Conservation (phyloP, 1,140 invertebrate genomes). For the Magallana gigas region DNA sequence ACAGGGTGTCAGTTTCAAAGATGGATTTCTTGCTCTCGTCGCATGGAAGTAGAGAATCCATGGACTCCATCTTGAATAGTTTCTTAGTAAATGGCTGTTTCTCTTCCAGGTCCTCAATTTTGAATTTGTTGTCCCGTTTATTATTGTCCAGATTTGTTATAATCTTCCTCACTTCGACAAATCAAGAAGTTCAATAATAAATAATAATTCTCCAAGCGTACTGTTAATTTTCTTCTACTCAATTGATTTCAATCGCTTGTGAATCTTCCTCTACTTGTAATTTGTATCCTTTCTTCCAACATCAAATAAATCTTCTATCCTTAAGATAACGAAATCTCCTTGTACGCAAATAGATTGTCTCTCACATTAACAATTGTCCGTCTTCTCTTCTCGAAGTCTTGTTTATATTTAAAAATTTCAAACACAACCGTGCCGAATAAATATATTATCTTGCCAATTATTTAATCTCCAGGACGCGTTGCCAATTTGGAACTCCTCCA, state of each 20-base stretch:
- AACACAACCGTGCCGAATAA: not conserved
- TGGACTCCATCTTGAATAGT: constrained; percentile 6
- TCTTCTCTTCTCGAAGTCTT: not conserved
- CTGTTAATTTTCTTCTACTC: no score
- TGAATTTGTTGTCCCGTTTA: no score
- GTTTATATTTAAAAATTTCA: constrained; percentile 3
- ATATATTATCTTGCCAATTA: constrained; percentile 25
- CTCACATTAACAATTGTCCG: not conserved
- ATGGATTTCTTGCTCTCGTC: constrained; percentile 29
- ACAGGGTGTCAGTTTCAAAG: not conserved
- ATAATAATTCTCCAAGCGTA: no score
- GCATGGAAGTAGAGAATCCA: constrained; percentile 6
- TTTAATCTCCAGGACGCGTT: not conserved
- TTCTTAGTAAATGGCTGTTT: not conserved
- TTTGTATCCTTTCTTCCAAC: no score
- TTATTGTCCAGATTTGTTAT: no score
- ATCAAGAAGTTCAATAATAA: no score
- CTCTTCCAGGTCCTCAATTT: not conserved
- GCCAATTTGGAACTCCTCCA: constrained; percentile 8
- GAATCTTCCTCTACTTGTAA: no score
- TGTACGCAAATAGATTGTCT: not conserved
- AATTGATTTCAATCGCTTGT: no score
- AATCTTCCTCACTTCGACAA: no score
- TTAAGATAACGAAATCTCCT: no score
- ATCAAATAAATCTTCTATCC: no score